Evolutionary conservation across 2,888 invertebrate species (phyloP), one percentile per base, ranked within the genome.

Genomic region (Thecophora atra): DNA sequence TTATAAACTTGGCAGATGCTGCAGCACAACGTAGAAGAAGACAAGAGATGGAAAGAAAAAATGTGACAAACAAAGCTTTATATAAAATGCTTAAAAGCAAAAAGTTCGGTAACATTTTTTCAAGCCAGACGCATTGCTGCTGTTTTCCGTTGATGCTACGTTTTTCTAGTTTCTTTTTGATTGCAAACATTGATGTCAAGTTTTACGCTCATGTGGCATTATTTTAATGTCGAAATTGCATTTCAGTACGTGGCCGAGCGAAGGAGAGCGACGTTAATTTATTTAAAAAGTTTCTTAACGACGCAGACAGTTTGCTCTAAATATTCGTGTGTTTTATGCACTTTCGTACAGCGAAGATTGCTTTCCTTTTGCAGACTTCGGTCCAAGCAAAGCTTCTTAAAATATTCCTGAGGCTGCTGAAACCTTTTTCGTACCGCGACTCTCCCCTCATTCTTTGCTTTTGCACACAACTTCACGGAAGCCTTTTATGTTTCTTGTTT

Each of bases 201-300:
- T 5, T 56, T 26, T 65, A 26, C n/a, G 65, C 54, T 67, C 52
- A 54, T 67, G n/a, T n/a, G n/a, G n/a, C n/a, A n/a, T n/a, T n/a
- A n/a, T n/a, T n/a, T n/a, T n/a, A n/a, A n/a, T n/a, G 67, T 67
- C 56, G 56, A 56, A 56, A 67, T 56, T 67, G 37, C 67, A 67
- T 67, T 67, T 67, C 54, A 67, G 54, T 67, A 56, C 64, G 47
- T 47, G 47, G 51, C 44, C 26, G n/a, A 2, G 63, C 2, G 17
- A 19, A 1, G 6, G 8, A 28, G 7, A 51, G 65, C 65, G 26
- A 47, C 28, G 24, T 51, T 51, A 65, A 65, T 65, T 65, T 44
- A 51, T 51, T 65, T 47, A 65, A 47, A 51, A 51, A 51, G 47
- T 28, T 47, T 17, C n/a, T n/a, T n/a, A 30, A 11, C 8, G 8